Base-by-base conservation (phyloP, 2,888 invertebrate species). In the Diplolepis rosae region DNA sequence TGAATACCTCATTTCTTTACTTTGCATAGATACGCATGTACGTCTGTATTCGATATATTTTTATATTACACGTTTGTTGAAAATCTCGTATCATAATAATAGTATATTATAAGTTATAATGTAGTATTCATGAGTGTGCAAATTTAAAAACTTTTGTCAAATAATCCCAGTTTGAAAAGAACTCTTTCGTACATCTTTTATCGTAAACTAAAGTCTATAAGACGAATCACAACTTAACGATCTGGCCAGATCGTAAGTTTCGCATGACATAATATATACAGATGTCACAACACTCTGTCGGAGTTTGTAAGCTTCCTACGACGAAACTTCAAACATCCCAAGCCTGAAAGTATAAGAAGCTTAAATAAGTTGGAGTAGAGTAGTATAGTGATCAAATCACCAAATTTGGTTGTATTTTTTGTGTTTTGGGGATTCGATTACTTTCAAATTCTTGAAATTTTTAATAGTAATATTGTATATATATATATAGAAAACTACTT, bases 241-340 rank as follows among this genome's bases (percentile, higher is more conserved):
- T 87, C 85, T 76, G 78, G 79, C 78, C 80, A 82, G 87, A 87
- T 82, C 87, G 86, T 88, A 88, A 87, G 86, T 88, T 88, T 87
- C 80, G 82, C 81, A 73, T 77, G 81, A 88, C 82, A 88, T 88
- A 88, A 88, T 88, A n/a, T n/a, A n/a, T n/a, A 86, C 75, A 85
- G 83, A 84, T 88, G 88, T 88, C 88, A 88, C 88, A 88, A 88
- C 88, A 88, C 82, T 75, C 79, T 80, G 83, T 79, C 84, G 81
- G 85, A 88, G 87, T 88, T 88, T 88, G 86, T 88, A 88, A 88
- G 88, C 88, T 86, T 82, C 84, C 82, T 82, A 83, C 83, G 88
- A 88, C 84, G 87, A 84, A 83, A 88, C 88, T 88, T 88, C 88
- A 88, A 88, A 88, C 88, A 88, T 87, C 81, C 83, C 85, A 77